These are phyloP conservation scores for Planococcus citri DNA, from an alignment of 1,140 invertebrate species.

Conservation along the genomic window DNA sequence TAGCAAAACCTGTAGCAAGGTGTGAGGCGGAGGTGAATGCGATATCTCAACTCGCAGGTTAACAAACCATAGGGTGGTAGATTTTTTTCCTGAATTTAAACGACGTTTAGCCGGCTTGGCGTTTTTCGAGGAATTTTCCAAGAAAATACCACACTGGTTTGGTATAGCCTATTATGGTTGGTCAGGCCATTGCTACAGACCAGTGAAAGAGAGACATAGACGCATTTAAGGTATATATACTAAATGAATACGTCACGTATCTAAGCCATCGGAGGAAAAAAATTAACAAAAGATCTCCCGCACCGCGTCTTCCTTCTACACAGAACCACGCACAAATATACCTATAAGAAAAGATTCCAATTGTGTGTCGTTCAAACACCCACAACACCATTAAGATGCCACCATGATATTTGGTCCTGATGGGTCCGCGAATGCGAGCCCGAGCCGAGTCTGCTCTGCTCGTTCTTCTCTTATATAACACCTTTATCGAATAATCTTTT, in stretches of 20 bases:
- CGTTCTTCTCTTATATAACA: background rate
- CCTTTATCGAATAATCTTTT: conserved; percentile 17
- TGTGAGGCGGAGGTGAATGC: too few relatives aligned
- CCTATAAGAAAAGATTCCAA: conserved; percentile 8
- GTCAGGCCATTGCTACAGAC: background rate
- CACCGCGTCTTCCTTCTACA: background rate
- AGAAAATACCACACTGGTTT: background rate
- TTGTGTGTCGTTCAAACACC: background rate
- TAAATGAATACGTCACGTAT: conserved; percentile 3
- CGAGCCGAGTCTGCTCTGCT: too few relatives aligned
- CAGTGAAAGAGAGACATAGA: too few relatives aligned
- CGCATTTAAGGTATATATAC: too few relatives aligned
- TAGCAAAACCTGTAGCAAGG: too few relatives aligned
- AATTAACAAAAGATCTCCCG: conserved; percentile 4
- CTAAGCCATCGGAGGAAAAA: background rate
- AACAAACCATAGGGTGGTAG: too few relatives aligned
- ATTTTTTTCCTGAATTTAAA: too few relatives aligned
- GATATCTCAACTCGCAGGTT: too few relatives aligned
- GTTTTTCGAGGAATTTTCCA: background rate
- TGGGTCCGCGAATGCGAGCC: too few relatives aligned
- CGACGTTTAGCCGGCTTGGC: too few relatives aligned
- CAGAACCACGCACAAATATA: background rate
- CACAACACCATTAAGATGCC: conserved; percentile 2
- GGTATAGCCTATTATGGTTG: background rate
- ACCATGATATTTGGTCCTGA: background rate